Conservation (phyloP, 2,797 vertebrate genomes). For the Ficedula albicollis region DNA sequence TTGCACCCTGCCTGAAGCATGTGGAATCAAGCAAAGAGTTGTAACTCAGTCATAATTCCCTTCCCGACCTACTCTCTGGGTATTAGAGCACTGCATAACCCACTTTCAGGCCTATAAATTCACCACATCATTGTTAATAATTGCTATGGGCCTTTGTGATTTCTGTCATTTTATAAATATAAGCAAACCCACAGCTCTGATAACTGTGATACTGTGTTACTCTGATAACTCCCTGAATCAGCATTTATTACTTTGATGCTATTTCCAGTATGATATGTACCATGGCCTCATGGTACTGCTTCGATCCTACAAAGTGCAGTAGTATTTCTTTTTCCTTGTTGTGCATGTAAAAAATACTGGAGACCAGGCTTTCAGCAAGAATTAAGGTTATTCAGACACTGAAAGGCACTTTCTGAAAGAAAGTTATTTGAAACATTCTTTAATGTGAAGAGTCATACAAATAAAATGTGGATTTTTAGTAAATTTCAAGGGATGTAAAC, state of each 20-base stretch:
- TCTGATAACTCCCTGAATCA: constrained; percentile 45
- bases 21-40: neutral
- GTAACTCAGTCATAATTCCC: neutral
- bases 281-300: neutral
- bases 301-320: neutral
- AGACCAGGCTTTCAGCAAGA: neutral
- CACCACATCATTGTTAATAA: constrained; percentile 24
- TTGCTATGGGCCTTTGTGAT: constrained; percentile 43
- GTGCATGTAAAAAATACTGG: neutral
- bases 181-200: neutral
- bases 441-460: neutral
- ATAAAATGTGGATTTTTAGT: neutral
- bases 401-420: neutral
- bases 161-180: constrained; percentile 29
- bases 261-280: neutral
- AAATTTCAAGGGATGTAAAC: neutral
- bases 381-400: neutral
- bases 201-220: too few relatives aligned
- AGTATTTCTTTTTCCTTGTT: neutral
- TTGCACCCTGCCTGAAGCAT: neutral
- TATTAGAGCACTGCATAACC: neutral
- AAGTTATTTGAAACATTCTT: neutral
- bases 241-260: constrained; percentile 41
- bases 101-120: constrained; percentile 29
- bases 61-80: constrained; percentile 2